Evolutionary conservation across 2,888 invertebrate species (phyloP), one percentile per base, ranked within the genome.

Genomic region (Ophioninae sp.): DNA sequence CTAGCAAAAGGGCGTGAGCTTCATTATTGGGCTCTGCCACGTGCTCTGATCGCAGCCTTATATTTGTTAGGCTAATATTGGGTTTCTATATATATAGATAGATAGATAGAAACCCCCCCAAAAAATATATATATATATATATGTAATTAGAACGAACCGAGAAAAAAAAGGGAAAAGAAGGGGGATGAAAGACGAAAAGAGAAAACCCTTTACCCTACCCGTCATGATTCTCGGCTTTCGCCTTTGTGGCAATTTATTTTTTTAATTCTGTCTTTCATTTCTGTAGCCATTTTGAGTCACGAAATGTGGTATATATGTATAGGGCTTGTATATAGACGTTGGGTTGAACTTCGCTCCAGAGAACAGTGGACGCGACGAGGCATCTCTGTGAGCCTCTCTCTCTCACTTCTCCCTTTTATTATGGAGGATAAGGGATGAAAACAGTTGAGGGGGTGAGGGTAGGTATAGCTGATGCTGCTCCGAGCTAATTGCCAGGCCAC

Each of bases 401-500:
- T 59, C 44, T 30, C 65, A 61, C 72, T 67, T 67, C 73, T 23
- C 69, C 44, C 59, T 74, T 64, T 81, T 59, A 65, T 77, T 82
- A 71, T 56, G 64, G 77, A 37, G 81, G 82, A 76, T 79, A 82
- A 86, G 80, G 83, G 87, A 85, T 84, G 86, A 86, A 30, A 87
- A 83, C 82, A 44, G 81, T 58, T 41, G 10, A 64, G 64, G 75
- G 86, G 80, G 83, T 23, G 71, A 63, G 75, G 71, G 63, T n/a
- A 81, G 85, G 80, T 86, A 81, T 75, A 84, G 87, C 85, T 87
- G 87, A 88, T 88, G 87, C 87, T 86, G 87, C 85, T 85, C 87
- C 81, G 85, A 89, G 88, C 90, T 90, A 90, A 91, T 91, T 91
- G 90, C 91, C 87, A 88, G 86, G 91, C 92, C 93, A 87, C 86